Base-by-base conservation (phyloP, 2,888 invertebrate genomes). In the Tachina fera region DNA sequence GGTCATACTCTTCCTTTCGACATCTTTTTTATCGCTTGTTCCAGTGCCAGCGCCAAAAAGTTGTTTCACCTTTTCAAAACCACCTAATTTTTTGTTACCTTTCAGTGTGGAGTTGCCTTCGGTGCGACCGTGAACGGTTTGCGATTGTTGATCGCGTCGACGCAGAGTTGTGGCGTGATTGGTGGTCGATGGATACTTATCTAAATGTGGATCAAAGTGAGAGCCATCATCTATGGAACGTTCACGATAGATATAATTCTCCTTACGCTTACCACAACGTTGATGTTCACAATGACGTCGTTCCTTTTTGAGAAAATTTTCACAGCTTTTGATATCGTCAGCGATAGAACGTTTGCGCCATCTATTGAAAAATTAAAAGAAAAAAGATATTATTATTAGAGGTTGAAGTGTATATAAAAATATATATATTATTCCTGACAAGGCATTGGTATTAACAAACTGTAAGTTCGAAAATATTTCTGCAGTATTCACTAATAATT, bases 21-120 rank as follows among this genome's bases (percentile, higher is more conserved):
- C 65, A 22, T 90, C 88, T 67, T 91, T 91, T 87, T 90, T 90
- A 83, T 86, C 90, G 43, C 88, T 85, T 4, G 89, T 85, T 51
- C 70, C 82, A 6, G 61, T 74, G 63, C 87, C 93, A 90, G 95
- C 94, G 89, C 95, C 95, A 93, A 96, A 96, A 89, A 96, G 94
- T 92, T 96, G 96, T 91, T 96, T 96, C 88, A 96, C 96, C 94
- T 95, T 96, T 92, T 96, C 96, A 89, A 96, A 94, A 89, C 96
- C 94, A 92, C 96, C 95, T 89, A 95, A 93, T 91, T 95, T 96
- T 92, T 96, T 96, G 79, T 94, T 92, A 22, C 91, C 91, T 86
- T 93, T 93, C 53, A 92, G 88, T 16, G 91, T 92, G 13, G 85
- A 49, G 8, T 41, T 75, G 72, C 83, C 68, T 39, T 79, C 65